Evolutionary conservation across 2,797 vertebrate species (phyloP).

Genomic region (Odontamblyopus lacepedii): DNA sequence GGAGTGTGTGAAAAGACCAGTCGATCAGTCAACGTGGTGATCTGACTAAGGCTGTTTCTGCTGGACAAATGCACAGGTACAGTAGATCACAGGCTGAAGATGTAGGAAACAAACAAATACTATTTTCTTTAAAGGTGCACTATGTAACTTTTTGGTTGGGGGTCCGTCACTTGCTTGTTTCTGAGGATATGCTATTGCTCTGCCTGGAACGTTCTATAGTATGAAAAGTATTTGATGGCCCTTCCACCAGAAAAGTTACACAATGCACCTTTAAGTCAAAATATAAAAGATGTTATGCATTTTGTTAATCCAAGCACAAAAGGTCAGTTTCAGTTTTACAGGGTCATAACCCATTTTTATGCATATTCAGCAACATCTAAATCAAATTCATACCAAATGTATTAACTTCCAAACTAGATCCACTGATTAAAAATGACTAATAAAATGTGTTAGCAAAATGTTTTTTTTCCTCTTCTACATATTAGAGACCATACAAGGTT

Average conservation of each 20-base stretch:
- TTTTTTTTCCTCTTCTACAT: neutral
- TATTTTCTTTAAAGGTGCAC: neutral
- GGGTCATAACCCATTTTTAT: neutral
- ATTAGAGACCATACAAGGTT: neutral
- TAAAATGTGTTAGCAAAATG: too few relatives aligned
- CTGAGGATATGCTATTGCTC: too few relatives aligned
- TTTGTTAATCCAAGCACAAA: neutral
- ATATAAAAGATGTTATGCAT: neutral
- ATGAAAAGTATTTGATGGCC: too few relatives aligned
- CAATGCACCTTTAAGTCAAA: neutral
- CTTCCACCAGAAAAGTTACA: too few relatives aligned
- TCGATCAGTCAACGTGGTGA: constrained; percentile 40
- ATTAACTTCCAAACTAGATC: neutral
- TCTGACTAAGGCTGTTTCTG: constrained; percentile 56
- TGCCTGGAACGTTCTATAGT: too few relatives aligned
- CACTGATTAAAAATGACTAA: neutral
- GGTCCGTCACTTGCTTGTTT: too few relatives aligned
- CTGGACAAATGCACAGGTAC: constrained; percentile 4
- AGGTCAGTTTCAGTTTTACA: neutral
- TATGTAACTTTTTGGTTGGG: too few relatives aligned
- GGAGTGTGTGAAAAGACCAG: constrained; percentile 56
- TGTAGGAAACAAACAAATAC: neutral
- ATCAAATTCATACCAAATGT: neutral
- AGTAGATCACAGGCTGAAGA: neutral
- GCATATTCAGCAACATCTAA: too few relatives aligned